Percentiles rank a stretch among this genome's conserved stretches.
These are phyloP conservation scores for Oryzias curvinotus DNA, from an alignment of 2,113 vertebrate genomes.

Conservation along the genomic window DNA sequence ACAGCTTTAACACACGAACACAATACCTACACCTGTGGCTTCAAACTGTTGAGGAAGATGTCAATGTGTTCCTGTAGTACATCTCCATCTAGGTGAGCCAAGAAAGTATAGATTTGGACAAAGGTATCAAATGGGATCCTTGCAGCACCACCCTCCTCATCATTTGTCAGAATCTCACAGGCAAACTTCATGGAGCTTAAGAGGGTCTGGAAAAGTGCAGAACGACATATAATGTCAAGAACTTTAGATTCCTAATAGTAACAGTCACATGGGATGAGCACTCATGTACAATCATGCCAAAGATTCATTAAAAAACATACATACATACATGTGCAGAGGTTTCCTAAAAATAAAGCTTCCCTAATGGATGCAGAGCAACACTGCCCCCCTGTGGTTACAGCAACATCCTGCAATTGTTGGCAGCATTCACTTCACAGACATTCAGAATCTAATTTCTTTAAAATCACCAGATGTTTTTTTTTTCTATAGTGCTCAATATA, in stretches of 20 bases:
- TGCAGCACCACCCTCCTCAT: conserved; percentile 82
- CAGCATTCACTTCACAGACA: conserved; percentile 18
- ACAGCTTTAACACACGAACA: conserved; percentile 2
- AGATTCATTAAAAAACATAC: neutral
- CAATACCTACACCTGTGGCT: conserved; percentile 57
- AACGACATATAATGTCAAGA: neutral
- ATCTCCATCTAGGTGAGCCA: conserved; percentile 82
- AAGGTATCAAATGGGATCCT: conserved; percentile 81
- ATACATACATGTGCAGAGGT: neutral
- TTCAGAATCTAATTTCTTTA: neutral
- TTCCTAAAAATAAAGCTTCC: neutral
- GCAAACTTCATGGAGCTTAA: conserved; percentile 80
- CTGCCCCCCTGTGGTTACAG: conserved; percentile 62
- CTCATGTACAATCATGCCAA: neutral
- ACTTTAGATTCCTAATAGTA: neutral
- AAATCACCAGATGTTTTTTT: too few relatives aligned
- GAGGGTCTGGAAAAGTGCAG: conserved; percentile 73
- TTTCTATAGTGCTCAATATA: too few relatives aligned
- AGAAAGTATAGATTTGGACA: conserved; percentile 81
- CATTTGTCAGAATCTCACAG: conserved; percentile 86
- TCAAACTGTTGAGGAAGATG: conserved; percentile 72
- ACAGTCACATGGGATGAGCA: neutral
- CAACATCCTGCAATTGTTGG: neutral
- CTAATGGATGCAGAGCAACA: conserved; percentile 25
- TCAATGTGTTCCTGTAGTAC: conserved; percentile 59